Evolutionary conservation across 1,140 invertebrate species (phyloP).

Genomic region (Pantala flavescens): DNA sequence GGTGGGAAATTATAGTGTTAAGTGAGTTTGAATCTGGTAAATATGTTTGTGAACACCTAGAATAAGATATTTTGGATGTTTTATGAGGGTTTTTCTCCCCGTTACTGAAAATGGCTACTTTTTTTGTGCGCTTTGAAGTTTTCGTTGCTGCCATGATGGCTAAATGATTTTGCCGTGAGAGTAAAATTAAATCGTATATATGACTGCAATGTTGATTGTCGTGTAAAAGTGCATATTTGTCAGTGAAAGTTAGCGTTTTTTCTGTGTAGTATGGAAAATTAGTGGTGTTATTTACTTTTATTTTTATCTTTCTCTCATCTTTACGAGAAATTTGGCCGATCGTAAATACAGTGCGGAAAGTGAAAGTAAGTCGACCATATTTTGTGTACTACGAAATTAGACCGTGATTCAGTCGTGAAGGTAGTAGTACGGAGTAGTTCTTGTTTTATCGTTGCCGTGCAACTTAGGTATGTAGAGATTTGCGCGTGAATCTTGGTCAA

Average conservation of each 20-base stretch:
- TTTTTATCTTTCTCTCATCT: background rate
- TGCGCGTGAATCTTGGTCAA: too few relatives aligned
- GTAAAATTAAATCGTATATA: background rate
- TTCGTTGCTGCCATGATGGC: slow-evolving; percentile 27
- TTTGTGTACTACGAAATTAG: background rate
- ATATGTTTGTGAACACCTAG: background rate
- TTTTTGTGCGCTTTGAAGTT: slow-evolving; percentile 24
- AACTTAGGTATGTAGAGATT: too few relatives aligned
- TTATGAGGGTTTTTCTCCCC: slow-evolving; percentile 15
- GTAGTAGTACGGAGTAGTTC: too few relatives aligned
- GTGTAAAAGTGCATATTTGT: background rate
- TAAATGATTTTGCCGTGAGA: slow-evolving; percentile 21
- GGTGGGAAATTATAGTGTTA: slow-evolving; percentile 17
- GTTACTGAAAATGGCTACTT: slow-evolving; percentile 23
- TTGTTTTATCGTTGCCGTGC: too few relatives aligned
- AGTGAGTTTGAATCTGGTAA: slow-evolving; percentile 12
- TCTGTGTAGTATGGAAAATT: background rate
- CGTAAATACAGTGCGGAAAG: background rate
- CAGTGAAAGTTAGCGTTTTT: background rate
- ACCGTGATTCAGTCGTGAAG: background rate
- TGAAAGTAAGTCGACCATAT: slow-evolving; percentile 9
- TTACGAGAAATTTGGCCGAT: background rate
- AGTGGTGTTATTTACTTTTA: background rate
- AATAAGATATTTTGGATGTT: slow-evolving; percentile 12
- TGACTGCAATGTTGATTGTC: background rate